Conservation (phyloP, 37 sponge, comb jelly and placozoan genomes). For the Aplysina aerophoba region DNA sequence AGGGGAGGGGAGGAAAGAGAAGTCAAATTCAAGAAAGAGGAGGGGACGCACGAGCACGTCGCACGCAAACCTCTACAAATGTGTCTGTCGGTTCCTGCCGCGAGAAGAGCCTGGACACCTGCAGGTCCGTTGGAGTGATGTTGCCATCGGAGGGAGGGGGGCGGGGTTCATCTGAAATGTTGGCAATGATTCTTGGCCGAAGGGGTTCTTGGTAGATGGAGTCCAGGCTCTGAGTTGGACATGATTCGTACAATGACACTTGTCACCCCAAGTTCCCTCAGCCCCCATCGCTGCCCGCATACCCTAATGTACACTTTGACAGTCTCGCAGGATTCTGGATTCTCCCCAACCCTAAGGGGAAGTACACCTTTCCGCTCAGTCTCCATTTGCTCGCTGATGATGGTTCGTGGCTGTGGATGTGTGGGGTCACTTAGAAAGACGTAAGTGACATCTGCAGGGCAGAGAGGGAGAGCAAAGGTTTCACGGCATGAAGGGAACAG, state of each 20-base stretch:
- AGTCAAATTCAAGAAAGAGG: background rate
- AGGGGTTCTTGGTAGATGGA: constrained; percentile 6
- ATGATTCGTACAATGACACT: background rate
- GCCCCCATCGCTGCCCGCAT: background rate
- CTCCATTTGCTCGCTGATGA: background rate
- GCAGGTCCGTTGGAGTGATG: background rate
- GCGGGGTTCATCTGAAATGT: background rate
- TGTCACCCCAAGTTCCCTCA: background rate
- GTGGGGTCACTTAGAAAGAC: background rate
- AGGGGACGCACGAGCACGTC: background rate
- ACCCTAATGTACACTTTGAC: background rate
- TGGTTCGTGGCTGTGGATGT: background rate
- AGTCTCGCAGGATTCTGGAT: no score
- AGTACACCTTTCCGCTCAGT: no score
- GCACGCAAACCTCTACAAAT: background rate
- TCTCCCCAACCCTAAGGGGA: no score
- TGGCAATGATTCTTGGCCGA: background rate
- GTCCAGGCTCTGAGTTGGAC: background rate
- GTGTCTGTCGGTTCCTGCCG: background rate
- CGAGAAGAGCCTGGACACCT: background rate
- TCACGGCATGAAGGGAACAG: background rate
- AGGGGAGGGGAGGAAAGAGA: background rate
- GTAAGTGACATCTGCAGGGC: background rate
- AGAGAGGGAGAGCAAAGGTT: background rate
- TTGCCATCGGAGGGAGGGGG: constrained; percentile 14